Percentiles rank a stretch among this genome's conserved stretches.
phyloP scores from a whole-genome alignment of 1,140 invertebrate species.

The Tribolium castaneum region DNA sequence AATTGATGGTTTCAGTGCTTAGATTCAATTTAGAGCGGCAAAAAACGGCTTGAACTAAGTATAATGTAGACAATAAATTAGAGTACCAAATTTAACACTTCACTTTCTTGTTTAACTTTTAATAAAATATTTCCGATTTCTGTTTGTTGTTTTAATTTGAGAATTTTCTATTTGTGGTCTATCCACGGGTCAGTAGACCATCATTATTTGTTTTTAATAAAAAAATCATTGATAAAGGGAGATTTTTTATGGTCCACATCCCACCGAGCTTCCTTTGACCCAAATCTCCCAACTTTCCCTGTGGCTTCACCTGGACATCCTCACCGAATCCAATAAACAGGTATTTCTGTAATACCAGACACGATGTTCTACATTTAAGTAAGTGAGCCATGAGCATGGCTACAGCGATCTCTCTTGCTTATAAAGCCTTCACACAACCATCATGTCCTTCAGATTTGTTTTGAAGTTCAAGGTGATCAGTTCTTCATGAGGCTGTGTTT shows the following conservation, averaged over 20 bases:
- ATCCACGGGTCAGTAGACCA: neutral
- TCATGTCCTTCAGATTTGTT: constrained; percentile 52
- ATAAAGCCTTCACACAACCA: constrained; percentile 53
- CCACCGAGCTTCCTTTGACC: neutral
- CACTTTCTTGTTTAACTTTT: constrained; percentile 14
- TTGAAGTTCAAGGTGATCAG: constrained; percentile 56
- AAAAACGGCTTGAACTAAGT: neutral
- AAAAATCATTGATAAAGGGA: too few species aligned
- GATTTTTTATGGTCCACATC: neutral
- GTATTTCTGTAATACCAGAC: constrained; percentile 44
- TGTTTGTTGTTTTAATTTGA: constrained; percentile 29
- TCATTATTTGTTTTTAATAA: neutral
- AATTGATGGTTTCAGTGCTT: neutral
- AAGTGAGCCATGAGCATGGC: constrained; percentile 21
- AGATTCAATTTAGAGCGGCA: neutral
- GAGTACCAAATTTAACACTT: constrained; percentile 16
- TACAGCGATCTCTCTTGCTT: constrained; percentile 49
- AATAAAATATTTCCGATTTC: constrained; percentile 8
- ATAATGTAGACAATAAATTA: neutral
- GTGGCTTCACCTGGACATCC: neutral
- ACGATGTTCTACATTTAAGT: constrained; percentile 51
- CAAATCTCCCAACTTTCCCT: neutral
- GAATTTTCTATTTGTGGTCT: constrained; percentile 5
- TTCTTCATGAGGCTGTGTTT: constrained; percentile 26
- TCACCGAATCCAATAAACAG: constrained; percentile 7